Evolutionary conservation across 2,797 vertebrate species (phyloP).

Genomic region (Trachops cirrhosus): DNA sequence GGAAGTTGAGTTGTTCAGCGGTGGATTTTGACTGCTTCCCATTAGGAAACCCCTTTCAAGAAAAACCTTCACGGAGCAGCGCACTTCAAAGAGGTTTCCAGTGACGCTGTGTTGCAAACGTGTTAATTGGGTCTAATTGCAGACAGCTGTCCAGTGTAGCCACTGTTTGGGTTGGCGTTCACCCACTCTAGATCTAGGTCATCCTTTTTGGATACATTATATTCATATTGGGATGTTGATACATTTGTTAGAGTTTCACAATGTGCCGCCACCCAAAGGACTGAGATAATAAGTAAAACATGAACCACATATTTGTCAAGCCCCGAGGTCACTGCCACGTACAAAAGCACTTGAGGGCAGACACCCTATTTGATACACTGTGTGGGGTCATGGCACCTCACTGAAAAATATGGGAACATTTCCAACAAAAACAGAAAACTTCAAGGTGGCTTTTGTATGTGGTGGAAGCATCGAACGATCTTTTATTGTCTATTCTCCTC

Average conservation of each 20-base stretch:
- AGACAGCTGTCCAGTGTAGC: conserved; percentile 74
- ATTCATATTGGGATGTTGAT: conserved; percentile 54
- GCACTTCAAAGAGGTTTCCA: conserved; percentile 54
- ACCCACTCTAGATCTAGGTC: conserved; percentile 59
- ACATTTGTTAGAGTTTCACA: conserved; percentile 75
- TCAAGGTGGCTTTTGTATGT: background rate
- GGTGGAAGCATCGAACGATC: background rate
- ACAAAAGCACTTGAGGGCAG: conserved; percentile 50
- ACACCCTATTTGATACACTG: background rate
- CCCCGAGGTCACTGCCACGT: conserved; percentile 66
- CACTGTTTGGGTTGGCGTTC: conserved; percentile 74
- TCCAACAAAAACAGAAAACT: background rate
- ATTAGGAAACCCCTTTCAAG: conserved; percentile 46
- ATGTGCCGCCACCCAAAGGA: conserved; percentile 74
- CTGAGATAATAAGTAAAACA: conserved; percentile 75
- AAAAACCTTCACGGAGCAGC: conserved; percentile 20
- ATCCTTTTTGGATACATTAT: conserved; percentile 48
- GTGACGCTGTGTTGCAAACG: conserved; percentile 64
- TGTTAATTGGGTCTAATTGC: conserved; percentile 78
- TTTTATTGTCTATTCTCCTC: background rate
- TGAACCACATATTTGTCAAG: conserved; percentile 68
- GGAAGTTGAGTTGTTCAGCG: background rate
- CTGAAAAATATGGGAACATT: background rate
- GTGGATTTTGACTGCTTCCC: conserved; percentile 50
- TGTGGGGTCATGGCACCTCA: background rate